Evolutionary conservation across 2,797 vertebrate genomes (phyloP), one percentile per base, ranked within the genome.

Genomic region (Echeneis naucrates): DNA sequence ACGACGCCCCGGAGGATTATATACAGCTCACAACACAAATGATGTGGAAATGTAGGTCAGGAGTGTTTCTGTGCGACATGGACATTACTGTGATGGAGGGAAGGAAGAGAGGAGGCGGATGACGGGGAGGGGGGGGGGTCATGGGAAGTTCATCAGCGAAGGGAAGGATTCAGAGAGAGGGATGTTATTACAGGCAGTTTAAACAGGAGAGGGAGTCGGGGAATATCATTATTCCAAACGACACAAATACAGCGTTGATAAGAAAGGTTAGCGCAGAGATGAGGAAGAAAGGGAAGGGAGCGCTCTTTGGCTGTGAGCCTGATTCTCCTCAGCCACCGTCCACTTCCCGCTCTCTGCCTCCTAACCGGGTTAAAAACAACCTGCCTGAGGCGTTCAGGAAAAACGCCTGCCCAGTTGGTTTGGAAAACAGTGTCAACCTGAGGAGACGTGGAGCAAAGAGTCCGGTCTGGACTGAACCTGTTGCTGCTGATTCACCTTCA

Each of bases 141-240:
- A 69, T 37, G 2, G 21, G 52, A 16, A 91, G 90, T 91, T 91
- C 87, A 86, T 75, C 11, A 16, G 52, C 26, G 68, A 50, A 35
- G n/a, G 24, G 54, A 55, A 12, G 56, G 5, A 47, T 19, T 56
- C 13, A 27, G 38, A 76, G 61, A 23, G 59, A 45, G 35, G 61
- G 54, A 60, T 68, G 14, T 56, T 70, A 63, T 75, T 44, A 47
- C 44, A 76, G 72, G 47, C 60, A 19, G 26, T 72, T 84, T 51
- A 72, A 67, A 70, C 59, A 59, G 63, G 59, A 66, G n/a, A 17
- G 72, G 60, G 50, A 67, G 52, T 77, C 23, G 7, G 73, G 77
- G 85, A 86, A 74, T 63, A 58, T 85, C 72, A 67, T 85, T 75
- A 65, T 83, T 76, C 60, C 45, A 80, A 72, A 78, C 63, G 48